Conservation (phyloP, 2,888 invertebrate species). For the Troglohyphantes excavatus region DNA sequence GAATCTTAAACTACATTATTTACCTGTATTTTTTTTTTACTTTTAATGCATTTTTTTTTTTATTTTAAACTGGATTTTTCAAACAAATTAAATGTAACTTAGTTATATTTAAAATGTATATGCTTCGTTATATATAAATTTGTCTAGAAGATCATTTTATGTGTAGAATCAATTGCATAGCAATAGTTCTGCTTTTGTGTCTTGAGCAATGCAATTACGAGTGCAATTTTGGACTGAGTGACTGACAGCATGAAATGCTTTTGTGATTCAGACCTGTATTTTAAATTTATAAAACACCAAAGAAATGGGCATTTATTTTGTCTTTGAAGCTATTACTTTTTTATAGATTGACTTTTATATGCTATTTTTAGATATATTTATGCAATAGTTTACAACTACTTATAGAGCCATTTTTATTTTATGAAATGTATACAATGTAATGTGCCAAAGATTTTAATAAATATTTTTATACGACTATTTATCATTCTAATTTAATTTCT, state of each 20-base stretch:
- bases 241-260: neutral
- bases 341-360: neutral
- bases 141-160: no score
- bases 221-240: neutral
- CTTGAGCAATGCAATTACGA: neutral
- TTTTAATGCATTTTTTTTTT: no score
- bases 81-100: no score
- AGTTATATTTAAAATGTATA: no score
- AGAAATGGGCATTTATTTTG: neutral
- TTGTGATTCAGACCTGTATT: neutral
- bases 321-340: neutral
- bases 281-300: neutral
- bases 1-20: no score
- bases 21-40: no score
- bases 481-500: no score
- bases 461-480: neutral
- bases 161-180: neutral
- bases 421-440: neutral
- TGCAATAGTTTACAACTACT: neutral
- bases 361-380: neutral
- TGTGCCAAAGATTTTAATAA: constrained; percentile 9
- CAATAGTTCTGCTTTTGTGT: neutral
- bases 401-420: neutral
- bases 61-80: no score
- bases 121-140: no score